Evolutionary conservation across 2,113 vertebrate species (phyloP).

Genomic region (Dromiciops gliroides): DNA sequence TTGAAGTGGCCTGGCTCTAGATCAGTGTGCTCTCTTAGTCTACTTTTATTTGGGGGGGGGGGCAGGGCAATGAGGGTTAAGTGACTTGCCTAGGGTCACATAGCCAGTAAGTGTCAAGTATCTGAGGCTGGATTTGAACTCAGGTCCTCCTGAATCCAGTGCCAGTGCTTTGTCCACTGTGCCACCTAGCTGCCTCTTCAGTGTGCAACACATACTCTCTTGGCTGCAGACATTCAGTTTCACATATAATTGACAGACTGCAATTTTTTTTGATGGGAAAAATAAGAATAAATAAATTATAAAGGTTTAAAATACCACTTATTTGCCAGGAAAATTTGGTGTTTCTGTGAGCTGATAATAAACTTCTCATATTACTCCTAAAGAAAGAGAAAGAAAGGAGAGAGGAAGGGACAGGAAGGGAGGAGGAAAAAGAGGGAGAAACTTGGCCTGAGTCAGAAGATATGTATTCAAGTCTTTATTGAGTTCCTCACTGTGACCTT

Average conservation of each 20-base stretch:
- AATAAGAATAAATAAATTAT: slow-evolving; percentile 83
- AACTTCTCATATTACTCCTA: slow-evolving; percentile 40
- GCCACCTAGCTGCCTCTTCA: no score
- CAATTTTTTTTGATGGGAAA: slow-evolving; percentile 78
- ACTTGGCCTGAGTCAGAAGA: background rate
- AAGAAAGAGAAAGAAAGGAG: background rate
- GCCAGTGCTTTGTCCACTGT: no score
- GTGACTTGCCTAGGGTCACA: no score
- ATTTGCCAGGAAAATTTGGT: slow-evolving; percentile 69
- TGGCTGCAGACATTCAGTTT: slow-evolving; percentile 71
- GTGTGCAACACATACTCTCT: slow-evolving; percentile 48
- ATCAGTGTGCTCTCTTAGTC: slow-evolving; percentile 29
- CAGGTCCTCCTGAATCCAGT: no score
- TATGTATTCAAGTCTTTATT: background rate
- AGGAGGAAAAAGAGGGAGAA: background rate
- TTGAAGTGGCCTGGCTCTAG: slow-evolving; percentile 66
- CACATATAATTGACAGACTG: slow-evolving; percentile 77
- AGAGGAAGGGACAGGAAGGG: background rate
- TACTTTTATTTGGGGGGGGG: no score
- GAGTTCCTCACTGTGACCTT: background rate
- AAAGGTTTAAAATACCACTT: slow-evolving; percentile 78
- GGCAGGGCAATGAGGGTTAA: no score
- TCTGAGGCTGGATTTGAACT: no score
- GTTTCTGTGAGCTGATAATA: slow-evolving; percentile 72
- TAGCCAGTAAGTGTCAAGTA: no score